These are phyloP conservation scores for Cephus runcator DNA, from an alignment of 2,888 invertebrate species.

Conservation along the genomic window DNA sequence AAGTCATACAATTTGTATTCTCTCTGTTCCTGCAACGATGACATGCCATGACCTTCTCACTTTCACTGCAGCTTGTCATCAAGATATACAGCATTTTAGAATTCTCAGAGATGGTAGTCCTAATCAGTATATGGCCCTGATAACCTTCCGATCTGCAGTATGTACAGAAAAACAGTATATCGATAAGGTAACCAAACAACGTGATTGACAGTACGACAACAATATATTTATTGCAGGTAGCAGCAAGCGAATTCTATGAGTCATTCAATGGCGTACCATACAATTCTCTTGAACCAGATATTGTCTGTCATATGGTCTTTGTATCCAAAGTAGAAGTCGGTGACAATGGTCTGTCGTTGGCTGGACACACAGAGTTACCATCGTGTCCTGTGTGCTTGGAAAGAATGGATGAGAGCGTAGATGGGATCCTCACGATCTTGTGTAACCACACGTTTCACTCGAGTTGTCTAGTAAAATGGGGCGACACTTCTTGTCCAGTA, in stretches of 20 bases:
- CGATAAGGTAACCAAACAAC: too few relatives aligned
- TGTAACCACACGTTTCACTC: constrained; percentile 99
- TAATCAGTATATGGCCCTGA: constrained; percentile 97
- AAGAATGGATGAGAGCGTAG: constrained; percentile 98
- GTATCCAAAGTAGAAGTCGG: constrained; percentile 92
- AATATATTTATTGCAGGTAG: constrained; percentile 67
- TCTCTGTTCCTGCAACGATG: constrained; percentile 90
- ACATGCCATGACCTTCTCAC: constrained; percentile 93
- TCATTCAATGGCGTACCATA: constrained; percentile 94
- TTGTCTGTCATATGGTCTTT: constrained; percentile 94
- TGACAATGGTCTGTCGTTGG: constrained; percentile 78
- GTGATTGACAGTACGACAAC: too few relatives aligned
- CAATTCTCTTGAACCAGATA: constrained; percentile 92
- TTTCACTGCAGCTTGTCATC: constrained; percentile 93
- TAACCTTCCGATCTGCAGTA: constrained; percentile 74
- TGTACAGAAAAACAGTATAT: constrained; percentile 16
- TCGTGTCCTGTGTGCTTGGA: constrained; percentile 97
- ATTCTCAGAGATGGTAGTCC: constrained; percentile 92
- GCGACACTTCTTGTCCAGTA: constrained; percentile 97
- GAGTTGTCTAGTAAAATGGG: constrained; percentile 95
- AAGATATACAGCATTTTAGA: constrained; percentile 88
- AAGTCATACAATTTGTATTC: constrained; percentile 87
- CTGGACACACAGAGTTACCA: constrained; percentile 93
- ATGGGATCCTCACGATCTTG: constrained; percentile 95
- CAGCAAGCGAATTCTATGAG: constrained; percentile 91